Base-by-base conservation (phyloP, 2,797 vertebrate genomes). In the Borostomias antarcticus region DNA sequence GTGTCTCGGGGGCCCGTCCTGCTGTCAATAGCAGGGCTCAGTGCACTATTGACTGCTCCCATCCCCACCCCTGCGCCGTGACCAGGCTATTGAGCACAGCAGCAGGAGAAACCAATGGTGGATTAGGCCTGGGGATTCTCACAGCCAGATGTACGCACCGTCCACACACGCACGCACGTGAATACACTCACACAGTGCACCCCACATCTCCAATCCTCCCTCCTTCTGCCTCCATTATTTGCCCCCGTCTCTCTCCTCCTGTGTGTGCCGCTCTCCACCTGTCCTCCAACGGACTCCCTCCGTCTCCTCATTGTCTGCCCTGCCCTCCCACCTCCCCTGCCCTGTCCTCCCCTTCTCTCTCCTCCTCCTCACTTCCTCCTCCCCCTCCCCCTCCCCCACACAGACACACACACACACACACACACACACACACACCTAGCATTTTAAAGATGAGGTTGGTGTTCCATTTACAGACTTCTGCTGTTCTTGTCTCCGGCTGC, bases 41-140 rank as follows among this genome's bases (percentile, higher is more conserved):
- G 64, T 72, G 69, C 76, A 69, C 74, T 77, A 77, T 77, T 68
- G 77, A 81, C 74, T 66, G 65, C 54, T 40, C 64, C 54, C 50
- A 62, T 80, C 68, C 51, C 54, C 72, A 59, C 67, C 50, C 57
- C 10, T 50, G 52, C 51, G 56, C 56, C 56, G 35, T 69, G 64
- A 73, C 62, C 74, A 59, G 62, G 52, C 68, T 73, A 69, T 70
- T 54, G 71, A 67, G 53, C 68, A 61, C 54, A 30, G 37, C 62
- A 48, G 72, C 58, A 17, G 68, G 47, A 32, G 53, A 81, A 70
- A 64, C 70, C 33, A 65, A 66, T 3, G 13, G 33, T 32, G 43
- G 33, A 74, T 72, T 73, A 63, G 54, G 25, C 33, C 26, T 53
- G 48, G 54, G 43, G 59, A 59, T 51, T 25, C 19, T 26, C 15